phyloP scores from a whole-genome alignment of 1,140 invertebrate species.

The Plectrocnemia conspersa region DNA sequence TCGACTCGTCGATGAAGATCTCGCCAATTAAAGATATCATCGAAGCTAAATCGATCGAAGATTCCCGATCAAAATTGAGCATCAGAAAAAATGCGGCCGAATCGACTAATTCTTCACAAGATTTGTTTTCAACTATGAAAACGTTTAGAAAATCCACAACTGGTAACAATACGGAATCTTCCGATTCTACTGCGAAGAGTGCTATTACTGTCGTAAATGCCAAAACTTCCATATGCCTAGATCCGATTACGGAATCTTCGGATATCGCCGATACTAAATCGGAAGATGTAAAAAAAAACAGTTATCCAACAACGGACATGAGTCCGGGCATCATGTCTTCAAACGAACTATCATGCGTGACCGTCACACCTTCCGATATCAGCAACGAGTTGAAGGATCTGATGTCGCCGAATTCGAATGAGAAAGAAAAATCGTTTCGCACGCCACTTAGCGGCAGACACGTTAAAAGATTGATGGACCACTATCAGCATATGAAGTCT shows the following conservation, averaged over 20 bases:
- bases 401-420: conserved; percentile 28
- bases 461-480: conserved; percentile 24
- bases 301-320: neutral
- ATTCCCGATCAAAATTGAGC: no score
- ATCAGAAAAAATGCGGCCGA: no score
- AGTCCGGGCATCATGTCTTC: conserved; percentile 10
- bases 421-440: neutral
- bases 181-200: conserved; percentile 28
- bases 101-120: no score
- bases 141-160: conserved; percentile 25
- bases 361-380: conserved; percentile 23
- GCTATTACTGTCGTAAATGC: conserved; percentile 15
- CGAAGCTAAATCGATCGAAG: no score
- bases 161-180: conserved; percentile 20
- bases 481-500: conserved; percentile 16
- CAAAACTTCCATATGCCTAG: conserved; percentile 7
- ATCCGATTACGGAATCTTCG: conserved; percentile 16
- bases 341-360: neutral
- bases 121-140: no score
- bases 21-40: no score
- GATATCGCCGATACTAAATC: conserved; percentile 3
- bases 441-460: conserved; percentile 16
- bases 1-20: no score
- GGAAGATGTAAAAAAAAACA: neutral
- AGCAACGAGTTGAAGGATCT: conserved; percentile 30